phyloP scores from a whole-genome alignment of 2,113 vertebrate species.

The Chrysochloris asiatica region DNA sequence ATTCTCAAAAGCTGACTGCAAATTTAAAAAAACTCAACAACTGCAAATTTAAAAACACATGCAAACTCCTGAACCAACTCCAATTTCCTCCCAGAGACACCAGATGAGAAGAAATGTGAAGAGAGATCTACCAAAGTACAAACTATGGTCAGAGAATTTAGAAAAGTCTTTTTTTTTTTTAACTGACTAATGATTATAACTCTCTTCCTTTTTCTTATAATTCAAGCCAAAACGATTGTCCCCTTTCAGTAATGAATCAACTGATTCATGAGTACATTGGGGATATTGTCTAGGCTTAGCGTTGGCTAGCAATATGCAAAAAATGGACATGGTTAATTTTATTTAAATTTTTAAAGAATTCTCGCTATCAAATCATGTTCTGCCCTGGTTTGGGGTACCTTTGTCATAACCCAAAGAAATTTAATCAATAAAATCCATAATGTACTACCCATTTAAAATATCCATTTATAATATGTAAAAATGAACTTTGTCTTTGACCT shows the following conservation, averaged over 20 bases:
- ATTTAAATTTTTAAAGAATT: too few relatives aligned
- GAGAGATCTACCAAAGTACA: background rate
- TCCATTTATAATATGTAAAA: background rate
- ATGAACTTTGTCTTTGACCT: background rate
- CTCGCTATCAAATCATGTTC: constrained; percentile 20
- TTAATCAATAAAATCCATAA: constrained; percentile 47
- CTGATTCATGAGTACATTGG: constrained; percentile 42
- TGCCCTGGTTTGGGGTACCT: constrained; percentile 15
- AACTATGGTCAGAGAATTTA: background rate
- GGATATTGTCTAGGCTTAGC: constrained; percentile 26
- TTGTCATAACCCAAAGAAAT: constrained; percentile 42
- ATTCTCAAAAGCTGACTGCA: background rate
- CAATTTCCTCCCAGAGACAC: constrained; percentile 6
- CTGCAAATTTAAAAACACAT: background rate
- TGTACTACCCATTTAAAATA: background rate
- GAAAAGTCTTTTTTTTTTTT: background rate
- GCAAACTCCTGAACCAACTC: constrained; percentile 15
- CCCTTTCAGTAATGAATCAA: constrained; percentile 55
- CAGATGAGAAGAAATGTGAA: background rate
- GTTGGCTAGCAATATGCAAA: constrained; percentile 35
- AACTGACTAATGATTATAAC: constrained; percentile 44
- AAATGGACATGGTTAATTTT: constrained; percentile 50
- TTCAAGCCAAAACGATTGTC: constrained; percentile 31
- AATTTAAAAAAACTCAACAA: too few relatives aligned
- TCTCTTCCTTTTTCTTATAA: constrained; percentile 27